Evolutionary conservation across 2,888 invertebrate species (phyloP), one percentile per base, ranked within the genome.

Genomic region (Lasius platythorax): DNA sequence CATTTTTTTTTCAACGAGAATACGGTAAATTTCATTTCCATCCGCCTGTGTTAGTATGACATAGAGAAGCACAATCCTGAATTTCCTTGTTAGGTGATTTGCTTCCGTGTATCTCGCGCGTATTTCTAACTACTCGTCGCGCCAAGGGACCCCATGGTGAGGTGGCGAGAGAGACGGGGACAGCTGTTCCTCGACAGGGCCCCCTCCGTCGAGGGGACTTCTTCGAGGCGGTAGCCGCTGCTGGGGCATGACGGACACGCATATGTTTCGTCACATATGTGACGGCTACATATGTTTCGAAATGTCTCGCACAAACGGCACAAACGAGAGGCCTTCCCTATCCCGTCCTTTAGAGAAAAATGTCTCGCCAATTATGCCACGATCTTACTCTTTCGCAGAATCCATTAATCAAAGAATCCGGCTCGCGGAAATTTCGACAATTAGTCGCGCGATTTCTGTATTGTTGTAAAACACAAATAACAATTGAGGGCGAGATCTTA

Each of bases 131-230:
- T 63, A 61, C 12, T 63, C 46, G 72, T 11, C 56, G 12, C 23
- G 12, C n/a, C 33, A 61, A 23, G 64, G 72, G 87, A 87, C 87
- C 90, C 84, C 90, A 90, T 86, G 72, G 90, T 85, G 78, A 86
- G 89, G 33, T 64, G 63, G 30, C 85, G 28, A 84, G 87, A 87
- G 85, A 86, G 87, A 87, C 56, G 50, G 68, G 28, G 81, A 90
- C 90, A 90, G 90, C 90, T 90, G 90, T 68, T 75, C 64, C 63
- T 81, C 70, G 87, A 87, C 85, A 82, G 68, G 90, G 85, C 83
- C 50, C 8, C 88, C 23, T 87, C 86, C 89, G 18, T 18, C 58
- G 33, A 28, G 58, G 86, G 74, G 90, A 84, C 84, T 88, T 88
- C 90, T 89, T 87, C 89, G 79, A 88, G 86, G 90, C 82, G 83